Percentiles rank a stretch among this genome's conserved stretches.
Evolutionary conservation across 2,888 invertebrate genomes (phyloP).

Genomic region (Chrysotoxum bicinctum): DNA sequence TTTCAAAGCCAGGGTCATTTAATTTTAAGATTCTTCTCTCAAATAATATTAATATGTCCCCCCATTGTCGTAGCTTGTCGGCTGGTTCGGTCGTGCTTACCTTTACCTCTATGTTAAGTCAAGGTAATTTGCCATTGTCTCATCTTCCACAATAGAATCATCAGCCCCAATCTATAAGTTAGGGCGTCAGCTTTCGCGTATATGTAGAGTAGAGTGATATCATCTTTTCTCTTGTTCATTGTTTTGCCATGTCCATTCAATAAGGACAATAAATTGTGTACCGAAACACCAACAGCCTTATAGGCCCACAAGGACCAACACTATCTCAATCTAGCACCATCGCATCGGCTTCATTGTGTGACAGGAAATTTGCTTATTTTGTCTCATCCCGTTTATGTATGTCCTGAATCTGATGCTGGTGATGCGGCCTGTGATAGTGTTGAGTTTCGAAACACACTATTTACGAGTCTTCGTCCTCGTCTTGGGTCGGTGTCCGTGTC

Average conservation of each 20-base stretch:
- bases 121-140: constrained; percentile 61
- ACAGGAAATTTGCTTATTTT: constrained; percentile 15
- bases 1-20: constrained; percentile 15
- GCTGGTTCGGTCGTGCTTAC: background rate
- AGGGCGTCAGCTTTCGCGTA: constrained; percentile 10
- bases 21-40: background rate
- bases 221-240: constrained; percentile 37
- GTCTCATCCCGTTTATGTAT: background rate
- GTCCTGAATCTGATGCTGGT: background rate
- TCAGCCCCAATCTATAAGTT: constrained; percentile 15
- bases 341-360: background rate
- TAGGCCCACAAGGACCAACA: background rate
- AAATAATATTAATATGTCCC: background rate
- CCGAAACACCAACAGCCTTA: background rate
- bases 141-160: constrained; percentile 38
- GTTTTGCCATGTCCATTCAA: constrained; percentile 50
- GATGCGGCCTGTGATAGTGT: background rate
- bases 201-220: background rate
- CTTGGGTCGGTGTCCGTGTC: background rate
- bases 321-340: constrained; percentile 8
- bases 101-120: constrained; percentile 39
- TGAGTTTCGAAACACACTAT: constrained; percentile 1
- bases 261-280: constrained; percentile 38
- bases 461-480: background rate
- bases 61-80: background rate